A percentile compares a stretch with the other conserved stretches of the same genome.
Evolutionary conservation across 1,140 invertebrate genomes (phyloP).

Genomic region (Solenopsis invicta): DNA sequence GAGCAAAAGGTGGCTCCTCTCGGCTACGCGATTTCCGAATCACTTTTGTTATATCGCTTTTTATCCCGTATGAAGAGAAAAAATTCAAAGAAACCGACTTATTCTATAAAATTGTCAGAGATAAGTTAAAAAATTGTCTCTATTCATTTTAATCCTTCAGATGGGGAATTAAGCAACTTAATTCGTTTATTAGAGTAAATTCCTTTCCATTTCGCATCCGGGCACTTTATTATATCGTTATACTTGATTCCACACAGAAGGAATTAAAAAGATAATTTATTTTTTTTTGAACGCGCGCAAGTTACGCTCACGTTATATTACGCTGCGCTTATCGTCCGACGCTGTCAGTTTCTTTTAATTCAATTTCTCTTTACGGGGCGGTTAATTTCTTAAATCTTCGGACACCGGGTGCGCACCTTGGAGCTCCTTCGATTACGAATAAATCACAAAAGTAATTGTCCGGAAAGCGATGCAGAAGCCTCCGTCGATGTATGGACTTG

Average conservation of each 20-base stretch:
- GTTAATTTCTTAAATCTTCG: slow-evolving; percentile 9
- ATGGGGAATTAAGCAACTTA: slow-evolving; percentile 41
- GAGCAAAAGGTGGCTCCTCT: slow-evolving; percentile 7
- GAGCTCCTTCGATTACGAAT: slow-evolving; percentile 30
- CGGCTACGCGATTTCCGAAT: background rate
- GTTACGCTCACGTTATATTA: background rate
- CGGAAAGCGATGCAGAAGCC: slow-evolving; percentile 45
- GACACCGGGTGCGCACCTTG: background rate
- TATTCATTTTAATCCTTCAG: slow-evolving; percentile 13
- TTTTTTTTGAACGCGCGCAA: background rate
- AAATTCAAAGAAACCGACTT: slow-evolving; percentile 5
- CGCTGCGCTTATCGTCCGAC: background rate
- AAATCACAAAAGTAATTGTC: slow-evolving; percentile 61
- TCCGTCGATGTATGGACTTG: slow-evolving; percentile 62
- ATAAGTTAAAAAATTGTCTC: background rate
- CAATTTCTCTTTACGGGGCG: background rate
- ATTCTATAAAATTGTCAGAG: slow-evolving; percentile 31
- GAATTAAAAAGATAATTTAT: slow-evolving; percentile 23
- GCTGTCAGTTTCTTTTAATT: slow-evolving; percentile 4
- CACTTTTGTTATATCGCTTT: background rate
- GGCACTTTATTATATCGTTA: slow-evolving; percentile 32
- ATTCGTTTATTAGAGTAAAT: slow-evolving; percentile 3
- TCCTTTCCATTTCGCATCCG: slow-evolving; percentile 8
- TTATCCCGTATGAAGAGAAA: background rate
- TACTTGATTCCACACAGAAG: slow-evolving; percentile 9